Evolutionary conservation across 2,113 vertebrate genomes (phyloP).

Genomic region (Nematolebias whitei): DNA sequence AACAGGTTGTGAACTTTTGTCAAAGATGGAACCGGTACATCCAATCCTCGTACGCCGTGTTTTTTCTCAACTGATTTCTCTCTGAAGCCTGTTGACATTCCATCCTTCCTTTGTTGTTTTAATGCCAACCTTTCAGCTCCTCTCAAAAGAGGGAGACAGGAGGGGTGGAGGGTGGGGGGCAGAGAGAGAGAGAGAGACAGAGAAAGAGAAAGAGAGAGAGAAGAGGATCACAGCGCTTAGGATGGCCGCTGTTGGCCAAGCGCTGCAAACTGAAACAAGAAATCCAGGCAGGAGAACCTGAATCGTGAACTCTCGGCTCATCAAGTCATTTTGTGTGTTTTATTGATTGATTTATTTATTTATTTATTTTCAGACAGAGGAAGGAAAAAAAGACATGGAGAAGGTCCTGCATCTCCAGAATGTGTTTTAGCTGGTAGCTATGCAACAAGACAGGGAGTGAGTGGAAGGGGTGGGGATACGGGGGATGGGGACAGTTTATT

Average conservation of each 20-base stretch:
- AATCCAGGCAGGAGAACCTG: background rate
- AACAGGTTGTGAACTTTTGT: slow-evolving; percentile 59
- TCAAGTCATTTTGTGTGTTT: background rate
- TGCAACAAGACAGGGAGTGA: slow-evolving; percentile 79
- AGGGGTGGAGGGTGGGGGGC: slow-evolving; percentile 44
- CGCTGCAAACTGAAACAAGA: slow-evolving; percentile 23
- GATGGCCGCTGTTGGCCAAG: slow-evolving; percentile 49
- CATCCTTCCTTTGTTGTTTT: slow-evolving; percentile 80
- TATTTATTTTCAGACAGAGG: slow-evolving; percentile 41
- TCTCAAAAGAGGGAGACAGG: slow-evolving; percentile 73
- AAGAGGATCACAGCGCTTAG: slow-evolving; percentile 56
- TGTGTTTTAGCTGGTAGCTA: slow-evolving; percentile 81
- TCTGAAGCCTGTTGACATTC: slow-evolving; percentile 81
- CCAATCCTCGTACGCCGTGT: slow-evolving; percentile 45
- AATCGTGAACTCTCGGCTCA: slow-evolving; percentile 8
- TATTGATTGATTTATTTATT: slow-evolving; percentile 14
- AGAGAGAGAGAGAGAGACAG: slow-evolving; percentile 18
- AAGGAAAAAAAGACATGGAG: slow-evolving; percentile 25
- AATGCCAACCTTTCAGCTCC: slow-evolving; percentile 80
- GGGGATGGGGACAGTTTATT: slow-evolving; percentile 69
- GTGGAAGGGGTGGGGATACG: slow-evolving; percentile 65
- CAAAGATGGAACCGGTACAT: slow-evolving; percentile 39
- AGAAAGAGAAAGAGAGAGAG: slow-evolving; percentile 18
- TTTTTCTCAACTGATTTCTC: slow-evolving; percentile 61
- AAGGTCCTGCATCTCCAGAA: slow-evolving; percentile 77